Base-by-base conservation (phyloP, 2,113 vertebrate species). In the Melanotaenia duboulayi region DNA sequence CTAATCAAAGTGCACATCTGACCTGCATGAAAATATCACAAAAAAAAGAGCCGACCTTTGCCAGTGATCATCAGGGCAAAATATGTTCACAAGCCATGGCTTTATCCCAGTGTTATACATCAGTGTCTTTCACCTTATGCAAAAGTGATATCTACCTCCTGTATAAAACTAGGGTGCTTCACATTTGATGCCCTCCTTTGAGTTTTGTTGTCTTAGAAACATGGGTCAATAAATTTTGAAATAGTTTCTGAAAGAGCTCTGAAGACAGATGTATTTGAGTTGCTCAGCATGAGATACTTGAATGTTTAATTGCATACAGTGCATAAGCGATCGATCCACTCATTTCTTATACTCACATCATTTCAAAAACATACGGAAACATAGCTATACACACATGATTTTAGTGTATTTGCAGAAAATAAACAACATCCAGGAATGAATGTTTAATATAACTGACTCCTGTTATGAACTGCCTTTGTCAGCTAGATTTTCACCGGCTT, bases 151-250 rank as follows among this genome's bases (percentile, higher is more conserved):
- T 5, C 35, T 32, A 25, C 23, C 32, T 35, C 32, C 17, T 28
- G 24, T 24, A 46, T 28, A 28, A 46, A n/a, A 17, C 24, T 19
- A 3, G 42, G 4, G 16, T 20, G 42, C 24, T 20, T 63, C 23
- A 28, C 16, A 11, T 63, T 28, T 25, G 59, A 12, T 8, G 25
- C 17, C 17, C 40, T 46, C 24, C 19, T 63, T 9, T 7, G 17
- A 14, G 44, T 17, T 48, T 48, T 19, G 60, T 63, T 63, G 42
- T 24, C 42, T 32, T 32, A 16, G 42, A 24, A 48, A 62, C 59
- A 46, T 11, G 8, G 4, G 4, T 24, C 58, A 3, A 61, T 61
- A 62, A 28, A 28, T 46, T 28, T 62, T 9, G 59, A 14, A 14
- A 25, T 17, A 24, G 22, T 11, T n/a, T 59, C 35, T 39, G n/a